These are phyloP conservation scores for Eonycteris spelaea DNA, from an alignment of 2,113 vertebrate species.

Conservation along the genomic window DNA sequence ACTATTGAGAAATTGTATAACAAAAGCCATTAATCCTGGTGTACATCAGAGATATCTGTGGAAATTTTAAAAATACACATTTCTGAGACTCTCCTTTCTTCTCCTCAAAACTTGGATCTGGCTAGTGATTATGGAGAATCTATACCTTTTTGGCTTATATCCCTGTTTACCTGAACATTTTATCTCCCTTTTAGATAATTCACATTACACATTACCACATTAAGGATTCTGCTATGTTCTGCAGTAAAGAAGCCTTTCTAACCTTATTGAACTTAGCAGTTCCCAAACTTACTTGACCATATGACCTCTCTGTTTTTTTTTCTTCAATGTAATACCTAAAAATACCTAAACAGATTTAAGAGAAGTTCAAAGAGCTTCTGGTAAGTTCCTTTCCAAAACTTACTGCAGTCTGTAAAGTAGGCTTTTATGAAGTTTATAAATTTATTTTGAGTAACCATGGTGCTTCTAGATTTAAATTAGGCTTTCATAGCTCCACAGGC, in stretches of 20 bases:
- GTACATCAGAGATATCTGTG: background rate
- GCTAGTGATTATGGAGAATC: background rate
- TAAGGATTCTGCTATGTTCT: conserved; percentile 2
- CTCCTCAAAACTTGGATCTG: background rate
- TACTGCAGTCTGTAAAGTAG: background rate
- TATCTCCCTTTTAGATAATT: background rate
- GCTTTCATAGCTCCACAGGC: background rate
- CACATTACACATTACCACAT: background rate
- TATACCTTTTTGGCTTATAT: background rate
- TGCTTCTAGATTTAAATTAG: background rate
- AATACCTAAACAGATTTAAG: background rate
- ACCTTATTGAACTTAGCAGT: background rate
- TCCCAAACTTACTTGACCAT: background rate
- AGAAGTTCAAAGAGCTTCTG: background rate
- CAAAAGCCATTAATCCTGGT: background rate
- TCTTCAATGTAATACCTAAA: background rate
- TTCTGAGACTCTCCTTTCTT: background rate
- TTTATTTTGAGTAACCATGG: background rate
- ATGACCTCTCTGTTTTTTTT: background rate
- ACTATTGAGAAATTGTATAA: background rate
- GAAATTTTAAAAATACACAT: background rate
- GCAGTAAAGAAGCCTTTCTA: background rate
- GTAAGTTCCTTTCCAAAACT: background rate
- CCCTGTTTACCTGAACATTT: background rate
- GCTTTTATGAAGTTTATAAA: background rate